Evolutionary conservation across 2,888 invertebrate genomes (phyloP), one percentile per base, ranked within the genome.

Genomic region (Elmis aenea): DNA sequence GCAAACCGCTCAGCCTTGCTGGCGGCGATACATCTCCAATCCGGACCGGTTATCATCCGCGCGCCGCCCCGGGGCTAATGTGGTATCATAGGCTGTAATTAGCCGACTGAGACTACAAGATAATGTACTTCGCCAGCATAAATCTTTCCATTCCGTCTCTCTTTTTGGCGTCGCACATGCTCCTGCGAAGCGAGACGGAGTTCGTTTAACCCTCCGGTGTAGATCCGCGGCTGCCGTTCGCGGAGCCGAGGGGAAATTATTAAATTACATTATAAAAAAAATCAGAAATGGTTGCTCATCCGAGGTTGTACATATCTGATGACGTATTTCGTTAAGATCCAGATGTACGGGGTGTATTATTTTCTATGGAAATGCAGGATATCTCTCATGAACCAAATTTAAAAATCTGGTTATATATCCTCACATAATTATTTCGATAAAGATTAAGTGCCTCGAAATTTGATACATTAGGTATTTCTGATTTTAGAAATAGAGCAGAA

Each of bases 1-100:
- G 58, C 56, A 57, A 62, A 61, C 59, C 59, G 55, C 59, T 56
- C 56, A 55, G 54, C 58, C 64, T 59, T 55, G 63, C 63, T 52
- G 49, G 36, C 43, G 63, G 65, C 61, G 55, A 55, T 61, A 61
- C 61, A 62, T 62, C 59, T 58, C 57, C 55, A 54, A 57, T 54
- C 55, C 58, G 58, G 51, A 52, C 57, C 56, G 61, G 62, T 62
- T 62, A 61, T 62, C 62, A 57, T 47, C 59, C 57, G 18, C 55
- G 57, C 55, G 55, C 56, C 58, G 56, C 68, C 62, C 62, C 60
- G 57, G 62, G 70, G 67, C 70, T 70, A 70, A 70, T 69, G 70
- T 68, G 69, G 69, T 68, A 70, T 70, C 69, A 69, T 70, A 69
- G 68, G 67, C 69, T 59, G 69, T 71, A 71, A 71, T 71, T 71